These are phyloP conservation scores for Aspidoscelis tigris DNA, from an alignment of 2,113 vertebrate genomes.

Conservation along the genomic window DNA sequence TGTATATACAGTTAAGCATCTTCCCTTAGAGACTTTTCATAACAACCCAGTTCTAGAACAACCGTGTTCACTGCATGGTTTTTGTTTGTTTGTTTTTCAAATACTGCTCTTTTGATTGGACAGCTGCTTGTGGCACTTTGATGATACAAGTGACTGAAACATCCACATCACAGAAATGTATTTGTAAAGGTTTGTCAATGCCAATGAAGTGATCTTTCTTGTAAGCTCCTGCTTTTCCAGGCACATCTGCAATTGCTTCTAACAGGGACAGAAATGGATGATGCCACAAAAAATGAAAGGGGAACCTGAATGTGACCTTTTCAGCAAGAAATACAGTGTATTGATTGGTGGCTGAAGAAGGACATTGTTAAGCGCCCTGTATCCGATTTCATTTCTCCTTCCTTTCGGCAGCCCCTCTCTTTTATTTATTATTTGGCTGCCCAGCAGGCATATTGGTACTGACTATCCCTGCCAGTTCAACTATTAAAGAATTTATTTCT, in stretches of 20 bases:
- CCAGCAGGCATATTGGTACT: slow-evolving; percentile 70
- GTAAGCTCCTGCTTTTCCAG: slow-evolving; percentile 45
- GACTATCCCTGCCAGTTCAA: slow-evolving; percentile 79
- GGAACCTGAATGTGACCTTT: slow-evolving; percentile 74
- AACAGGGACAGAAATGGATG: slow-evolving; percentile 47
- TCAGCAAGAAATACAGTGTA: slow-evolving; percentile 76
- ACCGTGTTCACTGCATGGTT: slow-evolving; percentile 1
- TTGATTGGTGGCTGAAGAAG: slow-evolving; percentile 81
- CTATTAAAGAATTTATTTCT: slow-evolving; percentile 90
- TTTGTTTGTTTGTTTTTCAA: no score
- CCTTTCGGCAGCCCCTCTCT: slow-evolving; percentile 52
- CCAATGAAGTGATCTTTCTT: slow-evolving; percentile 51
- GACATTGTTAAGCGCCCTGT: slow-evolving; percentile 66
- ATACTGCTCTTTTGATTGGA: slow-evolving; percentile 35
- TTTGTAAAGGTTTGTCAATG: slow-evolving; percentile 61
- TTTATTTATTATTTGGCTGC: slow-evolving; percentile 72
- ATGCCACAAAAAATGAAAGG: slow-evolving; percentile 56
- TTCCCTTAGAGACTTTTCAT: slow-evolving; percentile 50
- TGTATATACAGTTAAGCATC: slow-evolving; percentile 42
- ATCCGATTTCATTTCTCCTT: slow-evolving; percentile 66
- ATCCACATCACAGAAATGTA: slow-evolving; percentile 45
- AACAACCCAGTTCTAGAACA: slow-evolving; percentile 11
- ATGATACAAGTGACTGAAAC: slow-evolving; percentile 55
- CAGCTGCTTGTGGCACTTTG: slow-evolving; percentile 53
- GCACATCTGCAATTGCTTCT: slow-evolving; percentile 48